These are phyloP conservation scores for Abrostola triplasia DNA, from an alignment of 2,888 invertebrate genomes.

Conservation along the genomic window DNA sequence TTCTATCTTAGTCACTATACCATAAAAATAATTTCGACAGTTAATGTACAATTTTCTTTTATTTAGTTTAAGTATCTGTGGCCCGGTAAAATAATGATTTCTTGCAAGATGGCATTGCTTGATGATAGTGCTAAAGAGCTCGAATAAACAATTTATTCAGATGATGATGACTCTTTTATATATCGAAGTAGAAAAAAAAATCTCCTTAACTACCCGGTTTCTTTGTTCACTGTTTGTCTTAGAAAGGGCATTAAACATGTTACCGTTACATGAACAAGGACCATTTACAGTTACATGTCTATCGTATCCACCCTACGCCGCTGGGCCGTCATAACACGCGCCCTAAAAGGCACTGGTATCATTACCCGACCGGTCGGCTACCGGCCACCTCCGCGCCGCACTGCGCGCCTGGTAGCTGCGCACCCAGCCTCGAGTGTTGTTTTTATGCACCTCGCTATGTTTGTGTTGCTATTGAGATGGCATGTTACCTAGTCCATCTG, in stretches of 20 bases:
- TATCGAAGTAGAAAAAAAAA: constrained; percentile 1
- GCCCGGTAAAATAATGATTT: too few species aligned
- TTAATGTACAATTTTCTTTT: too few species aligned
- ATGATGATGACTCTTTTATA: neutral
- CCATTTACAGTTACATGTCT: constrained; percentile 47
- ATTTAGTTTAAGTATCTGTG: too few species aligned
- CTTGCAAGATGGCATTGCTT: too few species aligned
- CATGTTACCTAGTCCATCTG: constrained; percentile 65
- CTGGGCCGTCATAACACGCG: constrained; percentile 79
- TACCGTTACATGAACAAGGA: constrained; percentile 25
- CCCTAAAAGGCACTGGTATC: constrained; percentile 86
- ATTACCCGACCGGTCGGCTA: constrained; percentile 83
- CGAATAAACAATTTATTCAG: too few species aligned
- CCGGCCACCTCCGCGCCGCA: constrained; percentile 73
- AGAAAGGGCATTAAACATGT: constrained; percentile 13
- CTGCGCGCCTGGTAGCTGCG: constrained; percentile 81
- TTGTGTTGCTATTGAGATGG: constrained; percentile 80
- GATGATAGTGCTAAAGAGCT: too few species aligned
- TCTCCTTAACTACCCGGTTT: neutral
- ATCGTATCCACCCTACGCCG: constrained; percentile 73
- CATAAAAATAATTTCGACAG: too few species aligned
- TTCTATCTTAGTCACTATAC: too few species aligned
- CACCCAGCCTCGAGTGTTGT: constrained; percentile 73
- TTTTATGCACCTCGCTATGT: constrained; percentile 79
- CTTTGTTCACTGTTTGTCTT: too few species aligned